A percentile compares a stretch with the other conserved stretches of the same genome.
phyloP scores from a whole-genome alignment of 1,140 invertebrate genomes.

The Rhyzopertha dominica region DNA sequence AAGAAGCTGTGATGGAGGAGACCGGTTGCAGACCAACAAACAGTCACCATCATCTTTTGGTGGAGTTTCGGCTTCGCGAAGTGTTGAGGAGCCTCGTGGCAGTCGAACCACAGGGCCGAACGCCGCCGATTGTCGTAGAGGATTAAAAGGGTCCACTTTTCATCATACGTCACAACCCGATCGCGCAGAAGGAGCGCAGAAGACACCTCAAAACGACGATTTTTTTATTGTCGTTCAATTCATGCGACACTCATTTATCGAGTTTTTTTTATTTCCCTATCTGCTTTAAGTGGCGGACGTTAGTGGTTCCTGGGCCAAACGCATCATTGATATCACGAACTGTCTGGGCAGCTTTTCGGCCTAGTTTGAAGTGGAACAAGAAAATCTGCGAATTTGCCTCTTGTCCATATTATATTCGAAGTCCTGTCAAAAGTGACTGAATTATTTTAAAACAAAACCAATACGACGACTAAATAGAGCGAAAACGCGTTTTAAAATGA shows the following conservation, averaged over 20 bases:
- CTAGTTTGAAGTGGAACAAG: slow-evolving; percentile 9
- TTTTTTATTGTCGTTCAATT: neutral
- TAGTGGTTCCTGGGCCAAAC: slow-evolving; percentile 8
- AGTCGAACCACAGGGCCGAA: neutral
- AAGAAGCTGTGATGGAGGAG: neutral
- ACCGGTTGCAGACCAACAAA: slow-evolving; percentile 1
- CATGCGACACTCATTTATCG: slow-evolving; percentile 3
- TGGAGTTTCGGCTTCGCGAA: neutral
- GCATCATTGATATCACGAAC: slow-evolving; percentile 3
- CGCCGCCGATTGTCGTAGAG: neutral
- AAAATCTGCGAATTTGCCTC: slow-evolving; percentile 9
- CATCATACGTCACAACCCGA: neutral
- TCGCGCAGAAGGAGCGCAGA: neutral
- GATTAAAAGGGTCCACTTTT: slow-evolving; percentile 2
- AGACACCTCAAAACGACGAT: neutral
- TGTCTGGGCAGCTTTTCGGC: slow-evolving; percentile 9
- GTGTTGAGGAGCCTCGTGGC: neutral
- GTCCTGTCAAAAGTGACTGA: no score
- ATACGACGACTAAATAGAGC: no score
- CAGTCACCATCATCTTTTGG: slow-evolving; percentile 4
- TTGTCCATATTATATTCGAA: slow-evolving; percentile 4
- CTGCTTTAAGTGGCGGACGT: neutral
- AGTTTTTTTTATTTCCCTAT: neutral
- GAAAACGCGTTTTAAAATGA: no score
- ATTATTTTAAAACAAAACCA: no score